A percentile compares a stretch with the other conserved stretches of the same genome.
These are phyloP conservation scores for Gasterosteus aculeatus DNA, from an alignment of 2,113 vertebrate species.

Conservation along the genomic window DNA sequence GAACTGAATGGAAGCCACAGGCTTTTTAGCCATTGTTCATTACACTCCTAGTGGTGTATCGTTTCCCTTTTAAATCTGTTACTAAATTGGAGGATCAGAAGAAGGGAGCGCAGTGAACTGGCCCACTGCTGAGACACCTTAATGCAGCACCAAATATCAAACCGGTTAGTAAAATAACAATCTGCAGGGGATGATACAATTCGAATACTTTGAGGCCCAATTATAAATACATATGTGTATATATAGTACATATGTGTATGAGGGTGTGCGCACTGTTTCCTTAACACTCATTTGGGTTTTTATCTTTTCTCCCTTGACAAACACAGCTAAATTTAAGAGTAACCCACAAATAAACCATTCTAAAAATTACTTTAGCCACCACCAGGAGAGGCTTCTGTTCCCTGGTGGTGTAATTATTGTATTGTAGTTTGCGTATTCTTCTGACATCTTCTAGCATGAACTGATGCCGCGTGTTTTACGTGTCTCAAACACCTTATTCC, in stretches of 20 bases:
- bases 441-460: constrained; percentile 23
- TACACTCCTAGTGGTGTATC: constrained; percentile 28
- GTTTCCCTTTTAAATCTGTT: constrained; percentile 39
- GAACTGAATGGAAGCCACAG: constrained; percentile 24
- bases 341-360: constrained; percentile 38
- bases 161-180: constrained; percentile 55
- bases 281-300: constrained; percentile 5
- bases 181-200: constrained; percentile 28
- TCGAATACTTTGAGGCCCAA: constrained; percentile 38
- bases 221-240: not conserved
- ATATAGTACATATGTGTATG: not conserved
- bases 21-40: constrained; percentile 43
- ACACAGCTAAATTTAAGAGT: constrained; percentile 33
- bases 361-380: constrained; percentile 46
- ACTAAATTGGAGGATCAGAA: constrained; percentile 37
- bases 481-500: constrained; percentile 5
- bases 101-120: constrained; percentile 26
- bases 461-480: not conserved
- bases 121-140: constrained; percentile 39
- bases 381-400: constrained; percentile 23
- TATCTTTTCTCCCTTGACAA: constrained; percentile 22
- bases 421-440: constrained; percentile 8
- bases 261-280: not conserved
- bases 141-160: constrained; percentile 51
- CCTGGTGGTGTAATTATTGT: constrained; percentile 21